Conservation (phyloP, 2,797 vertebrate genomes). For the Molossus alvarezi region DNA sequence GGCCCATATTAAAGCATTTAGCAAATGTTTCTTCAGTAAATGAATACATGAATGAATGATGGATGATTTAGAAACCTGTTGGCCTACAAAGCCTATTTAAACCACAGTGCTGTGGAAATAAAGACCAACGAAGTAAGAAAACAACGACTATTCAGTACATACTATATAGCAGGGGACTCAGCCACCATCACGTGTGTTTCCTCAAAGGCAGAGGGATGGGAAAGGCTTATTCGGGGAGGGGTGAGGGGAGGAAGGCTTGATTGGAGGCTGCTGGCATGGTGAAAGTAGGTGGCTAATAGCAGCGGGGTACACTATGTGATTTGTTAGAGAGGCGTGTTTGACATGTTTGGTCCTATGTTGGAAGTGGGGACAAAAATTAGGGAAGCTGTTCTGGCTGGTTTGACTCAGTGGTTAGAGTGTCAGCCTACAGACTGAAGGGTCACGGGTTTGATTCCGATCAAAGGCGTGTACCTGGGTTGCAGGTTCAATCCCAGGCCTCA, state of each 20-base stretch:
- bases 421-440: no score
- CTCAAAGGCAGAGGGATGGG: not conserved
- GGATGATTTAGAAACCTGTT: not conserved
- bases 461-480: no score
- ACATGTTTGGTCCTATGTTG: not conserved
- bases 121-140: conserved; percentile 12
- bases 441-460: no score
- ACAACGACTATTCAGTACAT: not conserved
- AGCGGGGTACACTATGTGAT: not conserved
- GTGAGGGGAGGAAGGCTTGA: not conserved
- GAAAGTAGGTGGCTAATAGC: not conserved
- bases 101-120: not conserved
- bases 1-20: not conserved
- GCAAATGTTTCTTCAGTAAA: conserved; percentile 14
- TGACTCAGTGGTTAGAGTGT: no score
- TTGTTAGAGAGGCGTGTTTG: not conserved
- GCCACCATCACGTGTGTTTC: not conserved
- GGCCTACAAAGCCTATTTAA: not conserved
- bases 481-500: no score
- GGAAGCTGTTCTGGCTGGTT: not conserved
- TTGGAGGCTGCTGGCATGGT: not conserved
- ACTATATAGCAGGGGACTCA: not conserved
- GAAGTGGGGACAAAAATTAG: not conserved
- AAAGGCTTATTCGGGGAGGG: not conserved
- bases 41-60: not conserved